Evolutionary conservation across 2,797 vertebrate species (phyloP).

Genomic region (Peromyscus aztecus): DNA sequence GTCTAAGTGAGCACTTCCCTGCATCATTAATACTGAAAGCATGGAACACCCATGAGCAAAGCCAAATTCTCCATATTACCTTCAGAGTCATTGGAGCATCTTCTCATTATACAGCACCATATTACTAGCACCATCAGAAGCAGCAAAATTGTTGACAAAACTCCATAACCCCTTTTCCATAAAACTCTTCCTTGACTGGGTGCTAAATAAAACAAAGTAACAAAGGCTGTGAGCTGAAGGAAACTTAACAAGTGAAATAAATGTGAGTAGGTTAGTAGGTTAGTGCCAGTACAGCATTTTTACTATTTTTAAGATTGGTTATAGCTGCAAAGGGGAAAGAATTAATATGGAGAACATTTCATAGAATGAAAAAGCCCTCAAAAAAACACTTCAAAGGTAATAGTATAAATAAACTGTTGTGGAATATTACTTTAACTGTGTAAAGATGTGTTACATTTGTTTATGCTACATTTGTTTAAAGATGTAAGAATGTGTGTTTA

Average conservation of each 20-base stretch:
- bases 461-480: too few relatives aligned
- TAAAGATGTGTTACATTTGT: too few relatives aligned
- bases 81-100: rapidly evolving
- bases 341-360: slow-evolving; percentile 9
- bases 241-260: slow-evolving; percentile 12
- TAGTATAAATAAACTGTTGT: not conserved
- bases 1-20: not conserved
- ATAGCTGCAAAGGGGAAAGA: not conserved
- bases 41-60: not conserved
- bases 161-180: too few relatives aligned
- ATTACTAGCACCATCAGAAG: not conserved
- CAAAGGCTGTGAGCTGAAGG: slow-evolving; percentile 28
- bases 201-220: slow-evolving; percentile 66
- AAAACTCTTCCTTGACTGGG: not conserved
- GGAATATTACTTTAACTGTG: too few relatives aligned
- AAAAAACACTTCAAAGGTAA: not conserved
- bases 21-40: not conserved
- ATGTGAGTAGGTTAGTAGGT: not conserved
- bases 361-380: not conserved
- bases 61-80: slow-evolving; percentile 29
- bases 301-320: slow-evolving; percentile 24
- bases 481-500: too few relatives aligned
- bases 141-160: too few relatives aligned
- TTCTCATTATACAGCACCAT: not conserved
- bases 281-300: not conserved